Evolutionary conservation across 2,797 vertebrate species (phyloP).

Genomic region (Rhinella marina): DNA sequence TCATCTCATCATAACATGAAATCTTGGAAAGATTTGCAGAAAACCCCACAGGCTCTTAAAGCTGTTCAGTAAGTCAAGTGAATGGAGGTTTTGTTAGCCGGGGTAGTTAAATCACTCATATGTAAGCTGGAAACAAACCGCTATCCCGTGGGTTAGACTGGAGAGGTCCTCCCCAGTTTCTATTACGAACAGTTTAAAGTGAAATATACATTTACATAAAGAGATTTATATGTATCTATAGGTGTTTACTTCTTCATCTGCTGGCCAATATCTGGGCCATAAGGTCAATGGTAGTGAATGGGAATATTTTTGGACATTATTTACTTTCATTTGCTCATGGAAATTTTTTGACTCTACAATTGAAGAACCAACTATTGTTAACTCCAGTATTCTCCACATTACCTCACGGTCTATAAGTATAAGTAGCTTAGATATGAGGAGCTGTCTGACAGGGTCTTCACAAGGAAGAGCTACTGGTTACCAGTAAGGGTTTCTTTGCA

Average conservation of each 20-base stretch:
- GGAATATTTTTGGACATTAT: no score
- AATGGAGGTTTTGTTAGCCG: constrained; percentile 50
- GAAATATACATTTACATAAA: neutral
- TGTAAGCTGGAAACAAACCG: constrained; percentile 31
- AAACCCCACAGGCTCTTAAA: constrained; percentile 42
- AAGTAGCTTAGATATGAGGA: neutral
- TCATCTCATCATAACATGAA: constrained; percentile 34
- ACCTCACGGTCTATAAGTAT: neutral
- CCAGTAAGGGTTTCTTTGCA: neutral
- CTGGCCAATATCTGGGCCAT: neutral
- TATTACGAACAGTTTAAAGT: neutral
- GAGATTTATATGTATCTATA: neutral
- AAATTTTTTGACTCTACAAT: neutral
- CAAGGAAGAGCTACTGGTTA: neutral
- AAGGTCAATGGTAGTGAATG: neutral
- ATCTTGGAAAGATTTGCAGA: constrained; percentile 45
- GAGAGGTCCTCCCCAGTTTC: constrained; percentile 9
- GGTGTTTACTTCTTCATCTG: neutral
- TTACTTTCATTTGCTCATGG: neutral
- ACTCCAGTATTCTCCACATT: neutral
- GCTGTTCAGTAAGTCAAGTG: constrained; percentile 24
- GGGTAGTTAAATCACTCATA: constrained; percentile 39
- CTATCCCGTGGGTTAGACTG: constrained; percentile 20
- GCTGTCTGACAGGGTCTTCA: neutral
- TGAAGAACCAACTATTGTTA: neutral